Conservation (phyloP, 2,888 invertebrate species). For the Dusona sp. region DNA sequence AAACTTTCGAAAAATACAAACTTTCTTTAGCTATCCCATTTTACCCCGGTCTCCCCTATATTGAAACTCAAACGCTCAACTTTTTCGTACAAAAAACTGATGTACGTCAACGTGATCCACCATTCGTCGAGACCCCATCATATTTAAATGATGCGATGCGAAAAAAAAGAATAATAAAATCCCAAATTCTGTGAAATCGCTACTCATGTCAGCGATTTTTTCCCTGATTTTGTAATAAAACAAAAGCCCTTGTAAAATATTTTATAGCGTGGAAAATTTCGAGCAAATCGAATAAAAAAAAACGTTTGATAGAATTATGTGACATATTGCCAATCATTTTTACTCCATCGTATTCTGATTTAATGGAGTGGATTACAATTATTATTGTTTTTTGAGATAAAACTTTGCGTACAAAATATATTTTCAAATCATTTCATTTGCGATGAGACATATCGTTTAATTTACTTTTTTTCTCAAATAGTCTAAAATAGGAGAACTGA, state of each 20-base stretch:
- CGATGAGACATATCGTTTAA: background rate
- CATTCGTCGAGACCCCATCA: background rate
- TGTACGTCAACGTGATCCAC: slow-evolving; percentile 1
- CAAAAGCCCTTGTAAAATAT: background rate
- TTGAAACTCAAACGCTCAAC: background rate
- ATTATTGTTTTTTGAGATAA: background rate
- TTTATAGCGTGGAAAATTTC: background rate
- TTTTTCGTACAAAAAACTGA: slow-evolving; percentile 28
- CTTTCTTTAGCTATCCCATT: too few species aligned
- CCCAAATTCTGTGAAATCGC: background rate
- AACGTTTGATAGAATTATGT: background rate
- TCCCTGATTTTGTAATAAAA: background rate
- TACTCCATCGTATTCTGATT: background rate
- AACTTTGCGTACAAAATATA: background rate
- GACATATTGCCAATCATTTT: background rate
- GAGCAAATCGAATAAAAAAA: background rate
- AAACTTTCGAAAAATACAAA: too few species aligned
- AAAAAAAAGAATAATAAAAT: background rate
- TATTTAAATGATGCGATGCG: slow-evolving; percentile 21
- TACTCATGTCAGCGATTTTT: slow-evolving; percentile 8
- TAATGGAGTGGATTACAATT: background rate
- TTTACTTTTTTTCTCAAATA: background rate
- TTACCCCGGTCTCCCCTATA: too few species aligned
- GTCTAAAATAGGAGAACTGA: background rate
- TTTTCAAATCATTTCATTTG: background rate